phyloP scores from a whole-genome alignment of 1,140 invertebrate species.

The Ips nitidus region DNA sequence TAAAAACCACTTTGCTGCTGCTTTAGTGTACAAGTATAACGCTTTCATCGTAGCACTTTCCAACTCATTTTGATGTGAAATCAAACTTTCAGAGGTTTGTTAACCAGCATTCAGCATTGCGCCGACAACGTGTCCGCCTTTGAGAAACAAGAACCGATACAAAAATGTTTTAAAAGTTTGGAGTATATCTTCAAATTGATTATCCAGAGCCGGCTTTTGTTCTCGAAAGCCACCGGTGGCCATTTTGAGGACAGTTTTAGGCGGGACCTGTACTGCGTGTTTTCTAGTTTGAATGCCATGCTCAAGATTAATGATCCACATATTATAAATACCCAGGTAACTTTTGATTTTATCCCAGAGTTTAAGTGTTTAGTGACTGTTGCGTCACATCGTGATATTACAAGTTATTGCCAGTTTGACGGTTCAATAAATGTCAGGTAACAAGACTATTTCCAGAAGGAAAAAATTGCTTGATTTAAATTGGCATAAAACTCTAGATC shows the following conservation, averaged over 20 bases:
- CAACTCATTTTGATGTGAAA: not conserved
- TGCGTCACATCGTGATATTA: not conserved
- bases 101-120: conserved; percentile 88
- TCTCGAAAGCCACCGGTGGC: conserved; percentile 83
- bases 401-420: not conserved
- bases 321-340: conserved; percentile 76
- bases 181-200: conserved; percentile 96
- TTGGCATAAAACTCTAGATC: not conserved
- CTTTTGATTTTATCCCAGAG: not conserved
- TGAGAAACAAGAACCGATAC: conserved; percentile 84
- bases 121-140: conserved; percentile 83
- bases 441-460: too few relatives aligned
- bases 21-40: conserved; percentile 90
- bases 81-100: conserved; percentile 65
- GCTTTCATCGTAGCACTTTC: not conserved
- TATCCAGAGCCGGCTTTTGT: conserved; percentile 86
- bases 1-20: conserved; percentile 91
- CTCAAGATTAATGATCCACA: conserved; percentile 71
- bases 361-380: conserved; percentile 4
- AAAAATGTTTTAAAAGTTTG: conserved; percentile 86
- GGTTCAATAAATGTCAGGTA: too few relatives aligned
- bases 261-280: conserved; percentile 73
- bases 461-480: too few relatives aligned
- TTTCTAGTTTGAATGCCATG: conserved; percentile 76
- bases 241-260: conserved; percentile 86